Percentiles rank a stretch among this genome's conserved stretches.
Evolutionary conservation across 1,140 invertebrate species (phyloP).

Genomic region (Megalopta genalis): DNA sequence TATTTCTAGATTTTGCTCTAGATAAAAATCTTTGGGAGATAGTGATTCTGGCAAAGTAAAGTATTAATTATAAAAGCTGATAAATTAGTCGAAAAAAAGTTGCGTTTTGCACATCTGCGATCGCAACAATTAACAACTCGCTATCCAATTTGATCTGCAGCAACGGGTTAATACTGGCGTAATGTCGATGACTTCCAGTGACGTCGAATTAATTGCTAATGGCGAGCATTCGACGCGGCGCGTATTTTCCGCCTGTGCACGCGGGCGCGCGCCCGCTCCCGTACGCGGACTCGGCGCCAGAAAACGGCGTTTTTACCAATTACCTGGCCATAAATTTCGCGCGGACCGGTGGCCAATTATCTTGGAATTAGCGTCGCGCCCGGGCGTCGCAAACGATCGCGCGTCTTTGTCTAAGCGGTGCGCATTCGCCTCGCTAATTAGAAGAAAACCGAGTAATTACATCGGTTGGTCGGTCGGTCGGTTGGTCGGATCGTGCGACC

Average conservation of each 20-base stretch:
- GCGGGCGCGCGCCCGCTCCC: not conserved
- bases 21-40: too few relatives aligned
- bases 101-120: not conserved
- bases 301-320: slow-evolving; percentile 67
- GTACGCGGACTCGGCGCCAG: slow-evolving; percentile 27
- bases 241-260: not conserved
- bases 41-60: too few relatives aligned
- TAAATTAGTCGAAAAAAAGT: not conserved
- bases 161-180: slow-evolving; percentile 53
- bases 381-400: slow-evolving; percentile 35
- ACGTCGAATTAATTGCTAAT: not conserved
- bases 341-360: slow-evolving; percentile 65
- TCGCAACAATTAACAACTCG: slow-evolving; percentile 35
- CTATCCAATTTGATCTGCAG: slow-evolving; percentile 1
- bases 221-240: not conserved
- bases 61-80: too few relatives aligned
- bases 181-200: slow-evolving; percentile 2
- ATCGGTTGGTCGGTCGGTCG: not conserved
- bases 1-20: too few relatives aligned
- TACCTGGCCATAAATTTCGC: slow-evolving; percentile 68
- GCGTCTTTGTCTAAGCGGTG: slow-evolving; percentile 37
- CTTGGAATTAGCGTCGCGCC: slow-evolving; percentile 47
- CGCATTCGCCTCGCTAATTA: slow-evolving; percentile 44
- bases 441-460: slow-evolving; percentile 50
- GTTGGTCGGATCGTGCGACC: not conserved